Evolutionary conservation across 2,797 vertebrate species (phyloP).

Genomic region (Gymnodraco acuticeps): DNA sequence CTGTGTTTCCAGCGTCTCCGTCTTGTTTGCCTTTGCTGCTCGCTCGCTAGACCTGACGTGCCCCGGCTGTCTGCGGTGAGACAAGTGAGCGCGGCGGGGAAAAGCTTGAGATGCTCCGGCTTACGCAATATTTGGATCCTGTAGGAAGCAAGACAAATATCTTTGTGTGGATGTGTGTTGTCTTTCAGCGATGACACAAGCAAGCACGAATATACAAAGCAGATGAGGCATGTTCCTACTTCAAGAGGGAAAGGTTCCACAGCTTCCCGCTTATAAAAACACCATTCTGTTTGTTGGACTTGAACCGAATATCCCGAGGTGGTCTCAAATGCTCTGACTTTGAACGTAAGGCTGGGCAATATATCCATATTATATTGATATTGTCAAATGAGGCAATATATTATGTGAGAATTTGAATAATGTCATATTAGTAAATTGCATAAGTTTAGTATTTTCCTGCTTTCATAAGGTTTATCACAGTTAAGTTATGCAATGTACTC

Average conservation of each 20-base stretch:
- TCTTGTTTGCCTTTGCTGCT: slow-evolving; percentile 55
- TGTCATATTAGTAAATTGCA: too few relatives aligned
- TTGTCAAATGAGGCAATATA: too few relatives aligned
- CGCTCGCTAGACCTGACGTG: slow-evolving; percentile 12
- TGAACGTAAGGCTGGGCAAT: neutral
- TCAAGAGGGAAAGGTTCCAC: neutral
- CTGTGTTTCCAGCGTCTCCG: slow-evolving; percentile 56
- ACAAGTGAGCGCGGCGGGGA: slow-evolving; percentile 16
- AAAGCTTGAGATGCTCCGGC: slow-evolving; percentile 1
- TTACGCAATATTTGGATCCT: slow-evolving; percentile 6
- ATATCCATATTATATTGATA: too few relatives aligned
- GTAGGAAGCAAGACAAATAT: neutral
- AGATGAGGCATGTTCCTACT: neutral
- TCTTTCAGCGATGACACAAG: neutral
- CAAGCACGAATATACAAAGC: too few relatives aligned
- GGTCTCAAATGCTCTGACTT: neutral
- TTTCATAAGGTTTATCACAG: too few relatives aligned
- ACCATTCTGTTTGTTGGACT: slow-evolving; percentile 6
- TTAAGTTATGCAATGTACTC: too few relatives aligned
- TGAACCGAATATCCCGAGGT: slow-evolving; percentile 4
- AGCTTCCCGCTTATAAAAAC: slow-evolving; percentile 4
- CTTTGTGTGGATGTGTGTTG: neutral
- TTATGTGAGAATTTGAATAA: too few relatives aligned
- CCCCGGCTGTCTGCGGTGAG: slow-evolving; percentile 43
- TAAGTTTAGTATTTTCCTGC: too few relatives aligned